Conservation (phyloP, 1,140 invertebrate species). For the Papilio polytes region DNA sequence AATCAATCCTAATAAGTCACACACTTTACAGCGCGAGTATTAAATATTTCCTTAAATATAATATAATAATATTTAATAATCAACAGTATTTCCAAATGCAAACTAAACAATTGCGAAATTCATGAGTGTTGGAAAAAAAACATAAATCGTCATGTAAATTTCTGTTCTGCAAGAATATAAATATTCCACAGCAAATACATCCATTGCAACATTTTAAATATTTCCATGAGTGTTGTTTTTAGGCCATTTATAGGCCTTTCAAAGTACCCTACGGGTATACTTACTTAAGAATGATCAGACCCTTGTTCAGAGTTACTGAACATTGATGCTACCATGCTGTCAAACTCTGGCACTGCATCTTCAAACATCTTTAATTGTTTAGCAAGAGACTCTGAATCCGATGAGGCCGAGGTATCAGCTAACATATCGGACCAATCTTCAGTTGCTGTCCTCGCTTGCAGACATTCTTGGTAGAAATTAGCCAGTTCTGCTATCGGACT, state of each 20-base stretch:
- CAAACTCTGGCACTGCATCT: slow-evolving; percentile 74
- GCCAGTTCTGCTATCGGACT: slow-evolving; percentile 75
- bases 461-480: slow-evolving; percentile 75
- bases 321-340: slow-evolving; percentile 75
- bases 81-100: too few species aligned
- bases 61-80: too few species aligned
- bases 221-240: slow-evolving; percentile 5
- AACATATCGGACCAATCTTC: slow-evolving; percentile 60
- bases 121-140: too few species aligned
- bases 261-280: neutral
- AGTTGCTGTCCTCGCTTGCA: slow-evolving; percentile 63
- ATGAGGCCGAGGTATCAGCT: slow-evolving; percentile 43
- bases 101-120: too few species aligned
- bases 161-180: too few species aligned
- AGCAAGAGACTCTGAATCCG: slow-evolving; percentile 59
- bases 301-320: slow-evolving; percentile 61
- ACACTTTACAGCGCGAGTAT: too few species aligned
- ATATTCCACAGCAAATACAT: neutral
- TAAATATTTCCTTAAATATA: too few species aligned
- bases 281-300: slow-evolving; percentile 49
- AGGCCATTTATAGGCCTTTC: neutral
- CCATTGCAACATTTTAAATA: neutral
- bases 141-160: too few species aligned
- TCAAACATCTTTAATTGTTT: slow-evolving; percentile 69
- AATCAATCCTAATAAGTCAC: too few species aligned